Evolutionary conservation across 2,888 invertebrate genomes (phyloP).

Genomic region (Timandra comae): DNA sequence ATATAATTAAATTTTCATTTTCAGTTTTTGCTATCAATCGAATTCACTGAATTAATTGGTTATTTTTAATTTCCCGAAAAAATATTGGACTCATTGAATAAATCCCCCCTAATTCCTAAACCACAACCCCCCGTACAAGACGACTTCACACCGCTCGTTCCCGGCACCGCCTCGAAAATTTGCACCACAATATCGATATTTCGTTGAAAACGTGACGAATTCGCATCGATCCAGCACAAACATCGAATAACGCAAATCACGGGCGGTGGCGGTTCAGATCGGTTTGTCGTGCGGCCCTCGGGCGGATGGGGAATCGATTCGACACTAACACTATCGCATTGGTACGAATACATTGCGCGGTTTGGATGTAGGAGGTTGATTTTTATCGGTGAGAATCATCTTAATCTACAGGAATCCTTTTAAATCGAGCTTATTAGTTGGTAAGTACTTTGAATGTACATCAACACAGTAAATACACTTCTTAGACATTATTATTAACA

Average conservation of each 20-base stretch:
- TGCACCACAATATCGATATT: constrained; percentile 41
- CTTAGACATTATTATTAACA: too few species aligned
- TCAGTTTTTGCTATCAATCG: too few species aligned
- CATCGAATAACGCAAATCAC: constrained; percentile 50
- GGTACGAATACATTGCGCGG: constrained; percentile 23
- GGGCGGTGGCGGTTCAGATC: constrained; percentile 44
- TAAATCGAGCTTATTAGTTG: too few species aligned
- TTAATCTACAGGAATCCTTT: too few species aligned
- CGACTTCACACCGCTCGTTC: constrained; percentile 41
- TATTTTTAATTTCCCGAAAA: too few species aligned
- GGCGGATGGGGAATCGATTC: constrained; percentile 24
- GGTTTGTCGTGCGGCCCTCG: constrained; percentile 40
- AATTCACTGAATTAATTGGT: too few species aligned
- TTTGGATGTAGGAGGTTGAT: too few species aligned
- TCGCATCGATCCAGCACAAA: constrained; percentile 49
- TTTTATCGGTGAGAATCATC: too few species aligned
- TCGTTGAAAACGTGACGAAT: constrained; percentile 56
- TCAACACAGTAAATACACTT: too few species aligned
- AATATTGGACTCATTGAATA: too few species aligned
- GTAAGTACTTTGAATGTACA: too few species aligned
- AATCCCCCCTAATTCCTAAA: not conserved
- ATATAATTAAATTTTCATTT: too few species aligned
- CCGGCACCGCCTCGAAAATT: constrained; percentile 51
- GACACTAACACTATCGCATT: constrained; percentile 13
- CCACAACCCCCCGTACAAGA: constrained; percentile 19